Conservation (phyloP, 2,888 invertebrate species). For the Altica lythri region DNA sequence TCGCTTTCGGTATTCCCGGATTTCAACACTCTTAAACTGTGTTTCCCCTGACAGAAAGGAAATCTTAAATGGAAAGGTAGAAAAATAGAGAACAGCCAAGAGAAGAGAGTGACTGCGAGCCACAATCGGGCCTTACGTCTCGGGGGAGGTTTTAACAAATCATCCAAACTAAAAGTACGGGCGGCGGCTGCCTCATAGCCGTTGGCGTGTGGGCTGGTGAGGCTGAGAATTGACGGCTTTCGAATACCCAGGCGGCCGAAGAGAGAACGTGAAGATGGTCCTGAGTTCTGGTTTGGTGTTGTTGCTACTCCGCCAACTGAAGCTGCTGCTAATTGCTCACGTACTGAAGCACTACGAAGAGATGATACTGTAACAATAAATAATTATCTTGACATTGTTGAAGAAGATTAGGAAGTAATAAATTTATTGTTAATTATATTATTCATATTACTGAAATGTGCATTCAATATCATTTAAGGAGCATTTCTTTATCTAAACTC, state of each 20-base stretch:
- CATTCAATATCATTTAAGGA: no score
- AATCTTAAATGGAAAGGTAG: background rate
- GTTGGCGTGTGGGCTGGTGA: conserved; percentile 68
- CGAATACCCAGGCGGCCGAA: conserved; percentile 85
- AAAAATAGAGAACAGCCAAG: conserved; percentile 10
- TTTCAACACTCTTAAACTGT: no score
- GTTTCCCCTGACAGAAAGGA: conserved; percentile 6
- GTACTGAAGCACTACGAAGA: conserved; percentile 64
- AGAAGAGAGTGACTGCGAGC: conserved; percentile 20
- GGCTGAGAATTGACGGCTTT: conserved; percentile 84
- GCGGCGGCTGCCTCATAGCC: conserved; percentile 65
- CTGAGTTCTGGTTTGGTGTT: conserved; percentile 55
- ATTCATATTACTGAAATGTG: no score
- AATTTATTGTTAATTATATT: no score
- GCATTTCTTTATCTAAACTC: no score
- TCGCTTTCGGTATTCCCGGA: no score
- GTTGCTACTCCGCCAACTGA: conserved; percentile 55
- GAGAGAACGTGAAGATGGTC: conserved; percentile 66
- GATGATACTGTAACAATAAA: conserved; percentile 40
- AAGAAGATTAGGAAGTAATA: no score
- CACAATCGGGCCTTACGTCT: conserved; percentile 68
- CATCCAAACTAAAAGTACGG: conserved; percentile 86
- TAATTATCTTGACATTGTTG: no score
- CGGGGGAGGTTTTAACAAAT: conserved; percentile 82
- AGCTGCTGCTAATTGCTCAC: conserved; percentile 62